A percentile compares a stretch with the other conserved stretches of the same genome.
Conservation (phyloP, 2,113 vertebrate genomes). For the Cinclus cinclus region DNA sequence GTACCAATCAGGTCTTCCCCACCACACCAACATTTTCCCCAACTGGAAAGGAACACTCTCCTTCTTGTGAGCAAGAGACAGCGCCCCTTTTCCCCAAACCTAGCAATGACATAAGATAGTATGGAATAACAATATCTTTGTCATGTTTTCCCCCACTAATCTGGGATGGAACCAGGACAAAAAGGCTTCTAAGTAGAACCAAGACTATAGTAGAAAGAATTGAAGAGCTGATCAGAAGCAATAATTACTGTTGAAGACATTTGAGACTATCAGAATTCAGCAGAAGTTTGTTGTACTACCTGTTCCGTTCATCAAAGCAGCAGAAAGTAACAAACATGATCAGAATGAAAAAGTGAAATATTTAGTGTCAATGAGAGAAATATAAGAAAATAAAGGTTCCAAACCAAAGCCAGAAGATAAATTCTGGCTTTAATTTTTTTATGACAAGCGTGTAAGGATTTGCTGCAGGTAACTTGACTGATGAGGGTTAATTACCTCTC, state of each 20-base stretch:
- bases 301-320: neutral
- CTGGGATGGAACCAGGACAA: too few relatives aligned
- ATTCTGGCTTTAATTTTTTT: neutral
- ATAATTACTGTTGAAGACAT: neutral
- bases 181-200: neutral
- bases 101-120: neutral
- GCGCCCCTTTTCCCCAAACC: neutral
- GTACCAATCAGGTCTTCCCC: rapidly evolving
- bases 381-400: neutral
- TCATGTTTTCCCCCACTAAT: neutral
- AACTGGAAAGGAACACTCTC: rapidly evolving
- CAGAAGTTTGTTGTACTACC: neutral
- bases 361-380: neutral
- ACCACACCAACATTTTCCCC: neutral
- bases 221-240: neutral
- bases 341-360: neutral
- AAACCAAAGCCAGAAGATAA: neutral
- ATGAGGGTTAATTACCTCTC: neutral
- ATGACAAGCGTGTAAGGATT: neutral
- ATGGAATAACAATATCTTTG: neutral
- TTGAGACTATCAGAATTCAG: neutral
- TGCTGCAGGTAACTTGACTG: neutral
- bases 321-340: neutral
- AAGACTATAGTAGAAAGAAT: neutral
- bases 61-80: neutral